Evolutionary conservation across 2,888 invertebrate genomes (phyloP), one percentile per base, ranked within the genome.

Genomic region (Latrodectus elegans): DNA sequence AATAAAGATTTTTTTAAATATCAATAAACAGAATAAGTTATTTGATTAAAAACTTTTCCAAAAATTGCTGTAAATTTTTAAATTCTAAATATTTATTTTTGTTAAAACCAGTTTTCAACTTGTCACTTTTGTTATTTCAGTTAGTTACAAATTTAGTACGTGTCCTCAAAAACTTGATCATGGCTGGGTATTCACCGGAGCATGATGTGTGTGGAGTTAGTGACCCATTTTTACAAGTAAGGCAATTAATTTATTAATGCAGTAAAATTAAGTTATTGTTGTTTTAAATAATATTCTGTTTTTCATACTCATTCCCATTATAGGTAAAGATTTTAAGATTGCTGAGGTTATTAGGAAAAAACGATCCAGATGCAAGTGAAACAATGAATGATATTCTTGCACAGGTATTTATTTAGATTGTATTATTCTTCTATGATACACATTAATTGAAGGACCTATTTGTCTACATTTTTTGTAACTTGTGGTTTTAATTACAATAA

Each of bases 351-450:
- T 94, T 99, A 90, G 99, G 99, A 70, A 96, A 96, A 91, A 98
- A 98, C 92, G 99, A 99, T 93, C 95, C 95, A 0, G 98, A 99
- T 91, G 97, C 99, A 0, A 99, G 99, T 12, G 99, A 99, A 93
- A 97, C 98, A 38, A 99, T 99, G 99, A 99, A 99, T 93, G 99
- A 99, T 93, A 99, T 99, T 91, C 94, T 99, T 90, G 99, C 99
- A 14, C 99, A 99, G 93, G 99, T 93, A 90, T 60, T 51, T 38
- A 38, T 38, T 38, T 38, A 38, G 22, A 22, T 22, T 38, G 38
- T 38, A 38, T 6, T 38, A 6, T 0, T 38, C 38, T 38, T 38
- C 38, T 38, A 6, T 38, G 38, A 38, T 38, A 38, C 6, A 38
- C 6, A 38, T 4, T 38, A 38, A 38, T 38, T 38, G 6, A 38